phyloP scores from a whole-genome alignment of 2,888 invertebrate species.

The Panopea generosa region DNA sequence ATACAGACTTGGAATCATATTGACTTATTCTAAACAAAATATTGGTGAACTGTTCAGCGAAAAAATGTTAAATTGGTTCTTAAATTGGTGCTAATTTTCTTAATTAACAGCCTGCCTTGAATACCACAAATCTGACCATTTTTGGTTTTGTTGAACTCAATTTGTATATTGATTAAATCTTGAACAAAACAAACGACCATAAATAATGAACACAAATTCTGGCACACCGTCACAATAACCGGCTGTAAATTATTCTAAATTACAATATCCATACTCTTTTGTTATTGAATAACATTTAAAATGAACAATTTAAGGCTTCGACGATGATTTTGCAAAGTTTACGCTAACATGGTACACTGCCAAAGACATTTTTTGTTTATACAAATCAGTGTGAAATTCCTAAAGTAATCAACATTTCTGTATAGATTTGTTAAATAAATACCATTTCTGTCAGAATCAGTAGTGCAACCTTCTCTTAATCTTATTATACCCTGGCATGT shows the following conservation, averaged over 20 bases:
- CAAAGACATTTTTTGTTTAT: too few relatives aligned
- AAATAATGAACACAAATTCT: conserved; percentile 31
- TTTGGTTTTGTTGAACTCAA: conserved; percentile 1
- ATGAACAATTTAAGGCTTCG: conserved; percentile 18
- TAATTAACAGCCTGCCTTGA: background rate
- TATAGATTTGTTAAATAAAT: too few relatives aligned
- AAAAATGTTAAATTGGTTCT: background rate
- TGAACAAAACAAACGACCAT: conserved; percentile 18
- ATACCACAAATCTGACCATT: background rate
- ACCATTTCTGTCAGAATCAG: too few relatives aligned
- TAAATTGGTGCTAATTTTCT: conserved; percentile 4
- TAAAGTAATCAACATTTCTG: too few relatives aligned
- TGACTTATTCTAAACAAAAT: too few relatives aligned
- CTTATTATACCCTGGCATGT: too few relatives aligned
- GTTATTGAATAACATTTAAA: conserved; percentile 15
- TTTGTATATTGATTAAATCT: conserved; percentile 4
- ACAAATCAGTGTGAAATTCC: too few relatives aligned
- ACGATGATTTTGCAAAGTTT: conserved; percentile 19
- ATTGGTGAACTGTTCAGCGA: too few relatives aligned
- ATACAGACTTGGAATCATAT: too few relatives aligned
- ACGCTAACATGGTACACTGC: background rate
- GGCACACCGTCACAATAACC: conserved; percentile 11
- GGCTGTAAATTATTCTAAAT: background rate
- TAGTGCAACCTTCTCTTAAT: too few relatives aligned
- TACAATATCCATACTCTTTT: conserved; percentile 14